phyloP scores from a whole-genome alignment of 2,888 invertebrate species.

The Byasa hedistus region DNA sequence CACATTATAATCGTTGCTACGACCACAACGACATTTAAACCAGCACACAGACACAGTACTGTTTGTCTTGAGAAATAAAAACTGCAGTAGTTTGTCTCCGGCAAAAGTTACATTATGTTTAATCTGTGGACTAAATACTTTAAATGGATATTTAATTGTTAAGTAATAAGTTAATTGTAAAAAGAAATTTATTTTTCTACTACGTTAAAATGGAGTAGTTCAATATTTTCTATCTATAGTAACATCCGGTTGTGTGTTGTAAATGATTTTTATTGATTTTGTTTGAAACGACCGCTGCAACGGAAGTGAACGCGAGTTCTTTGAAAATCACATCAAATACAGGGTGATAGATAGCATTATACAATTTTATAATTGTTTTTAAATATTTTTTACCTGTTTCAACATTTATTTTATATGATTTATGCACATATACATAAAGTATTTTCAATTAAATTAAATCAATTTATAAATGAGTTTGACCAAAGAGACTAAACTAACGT shows the following conservation, averaged over 20 bases:
- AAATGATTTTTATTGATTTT: background rate
- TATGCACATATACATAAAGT: background rate
- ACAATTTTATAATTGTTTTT: background rate
- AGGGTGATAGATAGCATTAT: slow-evolving; percentile 64
- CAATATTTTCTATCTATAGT: slow-evolving; percentile 25
- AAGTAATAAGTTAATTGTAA: slow-evolving; percentile 25
- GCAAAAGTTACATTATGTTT: background rate
- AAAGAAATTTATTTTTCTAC: slow-evolving; percentile 35
- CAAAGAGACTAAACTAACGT: background rate
- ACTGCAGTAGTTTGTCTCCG: no score
- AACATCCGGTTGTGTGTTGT: slow-evolving; percentile 28
- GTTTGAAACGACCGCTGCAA: background rate
- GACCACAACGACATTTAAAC: no score
- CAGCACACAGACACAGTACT: no score
- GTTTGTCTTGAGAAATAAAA: no score
- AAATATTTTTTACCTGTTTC: background rate
- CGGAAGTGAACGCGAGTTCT: background rate
- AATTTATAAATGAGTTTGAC: background rate
- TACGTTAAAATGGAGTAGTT: slow-evolving; percentile 31
- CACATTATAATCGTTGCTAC: no score
- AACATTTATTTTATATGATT: background rate
- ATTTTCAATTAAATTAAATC: background rate
- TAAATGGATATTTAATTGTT: slow-evolving; percentile 21
- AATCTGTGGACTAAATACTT: background rate
- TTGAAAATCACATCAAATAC: slow-evolving; percentile 43